These are phyloP conservation scores for Malthinus flaveolus DNA, from an alignment of 2,888 invertebrate species.

Conservation along the genomic window DNA sequence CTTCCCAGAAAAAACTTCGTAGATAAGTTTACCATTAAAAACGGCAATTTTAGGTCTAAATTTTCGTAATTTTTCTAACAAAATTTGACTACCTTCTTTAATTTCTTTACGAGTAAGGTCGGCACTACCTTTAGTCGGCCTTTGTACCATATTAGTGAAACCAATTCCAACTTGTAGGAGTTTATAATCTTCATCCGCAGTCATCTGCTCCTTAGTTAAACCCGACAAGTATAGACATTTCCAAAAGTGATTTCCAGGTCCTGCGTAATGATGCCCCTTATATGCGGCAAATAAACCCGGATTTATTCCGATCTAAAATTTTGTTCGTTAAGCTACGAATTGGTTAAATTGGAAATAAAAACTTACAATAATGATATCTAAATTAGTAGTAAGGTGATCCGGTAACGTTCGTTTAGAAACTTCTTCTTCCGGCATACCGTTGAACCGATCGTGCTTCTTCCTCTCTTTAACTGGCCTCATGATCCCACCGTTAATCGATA, in stretches of 20 bases:
- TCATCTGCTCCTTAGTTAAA: constrained; percentile 92
- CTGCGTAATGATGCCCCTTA: constrained; percentile 98
- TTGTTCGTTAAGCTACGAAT: neutral
- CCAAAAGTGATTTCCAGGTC: constrained; percentile 99
- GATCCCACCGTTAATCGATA: constrained; percentile 59
- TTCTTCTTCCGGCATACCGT: constrained; percentile 96
- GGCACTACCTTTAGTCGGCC: constrained; percentile 94
- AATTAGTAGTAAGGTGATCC: constrained; percentile 89
- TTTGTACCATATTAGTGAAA: constrained; percentile 96
- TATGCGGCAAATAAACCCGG: constrained; percentile 96
- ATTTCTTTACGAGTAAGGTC: constrained; percentile 93
- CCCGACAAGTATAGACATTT: constrained; percentile 95
- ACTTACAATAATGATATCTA: constrained; percentile 99
- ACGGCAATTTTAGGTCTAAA: constrained; percentile 96
- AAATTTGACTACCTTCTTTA: constrained; percentile 87
- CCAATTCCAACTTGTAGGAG: constrained; percentile 93
- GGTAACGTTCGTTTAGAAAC: constrained; percentile 91
- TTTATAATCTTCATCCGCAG: constrained; percentile 94
- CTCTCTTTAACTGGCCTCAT: constrained; percentile 75
- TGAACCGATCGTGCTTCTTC: constrained; percentile 93
- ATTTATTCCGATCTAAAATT: constrained; percentile 91
- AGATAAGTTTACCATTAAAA: constrained; percentile 98
- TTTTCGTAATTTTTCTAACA: constrained; percentile 87
- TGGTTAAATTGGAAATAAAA: constrained; percentile 42
- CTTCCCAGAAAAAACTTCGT: constrained; percentile 96